Base-by-base conservation (phyloP, 2,888 invertebrate species). In the Euproctis similis region DNA sequence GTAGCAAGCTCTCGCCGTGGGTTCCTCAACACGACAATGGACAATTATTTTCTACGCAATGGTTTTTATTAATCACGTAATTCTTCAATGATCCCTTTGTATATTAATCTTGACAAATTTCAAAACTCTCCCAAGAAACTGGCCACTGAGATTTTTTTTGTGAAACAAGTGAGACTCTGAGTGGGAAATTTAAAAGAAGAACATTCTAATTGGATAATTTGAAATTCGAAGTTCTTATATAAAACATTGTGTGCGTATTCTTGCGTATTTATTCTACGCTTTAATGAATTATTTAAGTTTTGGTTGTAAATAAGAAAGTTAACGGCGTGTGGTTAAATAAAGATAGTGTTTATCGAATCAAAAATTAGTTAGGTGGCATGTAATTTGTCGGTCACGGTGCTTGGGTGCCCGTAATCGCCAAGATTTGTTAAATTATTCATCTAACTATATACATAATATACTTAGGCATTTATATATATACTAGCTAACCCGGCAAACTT, bases 21-120 rank as follows among this genome's bases (percentile, higher is more conserved):
- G 23, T 31, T 16, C 34, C 31, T 36, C 35, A 36, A 41, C n/a
- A n/a, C 47, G 65, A 78, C 77, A 77, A 78, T 75, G 59, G 72
- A 57, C 69, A 72, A 72, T 76, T 77, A 77, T 71, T 70, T 64
- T 57, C 50, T 54, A 29, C 54, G 56, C 58, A 60, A 68, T 63
- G 60, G 60, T 72, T 71, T 73, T 73, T 75, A 74, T 73, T 74
- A 75, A 73, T 76, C 73, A 68, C 62, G 54, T 23, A 34, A 30
- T 55, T 58, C 51, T 53, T 46, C 53, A 51, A 61, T 52, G 53
- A 58, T 53, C 65, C 56, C 70, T 76, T 77, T 77, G 75, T 77
- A 75, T 78, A 77, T 69, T 74, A 74, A 77, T 76, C 70, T 75
- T 68, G 59, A 73, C 67, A 68, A 75, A 73, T 71, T n/a, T 71